Conservation (phyloP, 2,888 invertebrate species). For the Branchellion lobata region DNA sequence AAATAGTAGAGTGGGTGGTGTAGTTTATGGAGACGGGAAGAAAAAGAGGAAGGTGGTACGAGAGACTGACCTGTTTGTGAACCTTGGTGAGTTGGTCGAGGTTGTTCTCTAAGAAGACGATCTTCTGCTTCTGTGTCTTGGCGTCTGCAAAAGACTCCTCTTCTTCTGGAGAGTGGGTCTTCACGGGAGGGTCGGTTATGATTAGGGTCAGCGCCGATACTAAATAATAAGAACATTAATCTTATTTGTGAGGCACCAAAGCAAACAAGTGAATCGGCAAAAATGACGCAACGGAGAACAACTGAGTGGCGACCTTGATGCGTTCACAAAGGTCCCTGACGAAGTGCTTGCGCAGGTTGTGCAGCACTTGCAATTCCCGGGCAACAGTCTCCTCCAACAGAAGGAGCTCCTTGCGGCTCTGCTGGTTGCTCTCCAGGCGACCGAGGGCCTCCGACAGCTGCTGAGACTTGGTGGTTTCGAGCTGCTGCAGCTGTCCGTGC, state of each 20-base stretch:
- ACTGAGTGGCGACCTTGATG: slow-evolving; percentile 64
- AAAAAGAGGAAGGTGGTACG: not conserved
- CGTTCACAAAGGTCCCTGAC: slow-evolving; percentile 90
- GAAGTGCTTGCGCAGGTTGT: slow-evolving; percentile 94
- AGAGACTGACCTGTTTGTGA: slow-evolving; percentile 65
- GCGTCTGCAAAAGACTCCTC: slow-evolving; percentile 72
- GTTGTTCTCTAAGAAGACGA: slow-evolving; percentile 98
- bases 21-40: not conserved
- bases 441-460: slow-evolving; percentile 89
- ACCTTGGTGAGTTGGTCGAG: slow-evolving; percentile 95
- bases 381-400: slow-evolving; percentile 66
- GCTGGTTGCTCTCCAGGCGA: slow-evolving; percentile 83
- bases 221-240: slow-evolving; percentile 24
- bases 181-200: not conserved
- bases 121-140: slow-evolving; percentile 97
- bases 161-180: slow-evolving; percentile 53
- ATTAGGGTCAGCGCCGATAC: slow-evolving; percentile 53
- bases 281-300: not conserved
- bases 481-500: slow-evolving; percentile 89
- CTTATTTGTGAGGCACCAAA: too few relatives aligned
- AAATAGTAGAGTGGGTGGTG: too few relatives aligned
- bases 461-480: slow-evolving; percentile 88
- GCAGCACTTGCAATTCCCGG: slow-evolving; percentile 95
- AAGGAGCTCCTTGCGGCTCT: slow-evolving; percentile 89
- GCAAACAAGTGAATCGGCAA: too few relatives aligned